Base-by-base conservation (phyloP, 2,113 vertebrate species). In the Eidolon helvum region DNA sequence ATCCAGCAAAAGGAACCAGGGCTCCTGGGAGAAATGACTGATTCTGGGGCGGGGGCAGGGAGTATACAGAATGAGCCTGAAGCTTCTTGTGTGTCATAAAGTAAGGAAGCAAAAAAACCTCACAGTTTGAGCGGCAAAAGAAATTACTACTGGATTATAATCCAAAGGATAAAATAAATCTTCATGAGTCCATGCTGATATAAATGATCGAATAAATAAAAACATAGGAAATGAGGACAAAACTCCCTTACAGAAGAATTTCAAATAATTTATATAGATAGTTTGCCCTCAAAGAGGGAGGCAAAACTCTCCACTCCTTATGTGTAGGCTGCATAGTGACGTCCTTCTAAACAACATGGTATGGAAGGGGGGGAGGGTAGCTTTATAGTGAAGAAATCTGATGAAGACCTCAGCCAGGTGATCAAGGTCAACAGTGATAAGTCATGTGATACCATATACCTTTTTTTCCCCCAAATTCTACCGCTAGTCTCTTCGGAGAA, bases 301-400 rank as follows among this genome's bases (percentile, higher is more conserved):
- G 5, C 4, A 1, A 2, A 22, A 7, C 5, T 8, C 10, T 48
- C 48, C 12, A 0, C 43, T 65, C 19, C 8, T 4, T 3, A 11
- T 0, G 10, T 16, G 28, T 18, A 9, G 53, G 38, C 28, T 16
- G 18, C 7, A 0, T 0, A 4, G 19, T 2, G 59, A 30, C 35
- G 1, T 16, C 24, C 14, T 38, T 75, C 55, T 55, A 10, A 30
- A 16, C 1, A n/a, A 1, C 1, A 38, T 5, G 10, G 15, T 7
- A 1, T 2, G 30, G 35, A 35, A 30, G 75, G 48, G 7, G 10
- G 24, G 53, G 6, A 50, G 40, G 72, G 19, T 15, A 8, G 59
- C 57, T 53, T 7, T 14, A 30, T 14, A 28, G 9, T 0, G 5
- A 24, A 19, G 30, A 33, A 9, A 18, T 35, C 65, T 10, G 18